Base-by-base conservation (phyloP, 2,888 invertebrate genomes). In the Melieria picta region DNA sequence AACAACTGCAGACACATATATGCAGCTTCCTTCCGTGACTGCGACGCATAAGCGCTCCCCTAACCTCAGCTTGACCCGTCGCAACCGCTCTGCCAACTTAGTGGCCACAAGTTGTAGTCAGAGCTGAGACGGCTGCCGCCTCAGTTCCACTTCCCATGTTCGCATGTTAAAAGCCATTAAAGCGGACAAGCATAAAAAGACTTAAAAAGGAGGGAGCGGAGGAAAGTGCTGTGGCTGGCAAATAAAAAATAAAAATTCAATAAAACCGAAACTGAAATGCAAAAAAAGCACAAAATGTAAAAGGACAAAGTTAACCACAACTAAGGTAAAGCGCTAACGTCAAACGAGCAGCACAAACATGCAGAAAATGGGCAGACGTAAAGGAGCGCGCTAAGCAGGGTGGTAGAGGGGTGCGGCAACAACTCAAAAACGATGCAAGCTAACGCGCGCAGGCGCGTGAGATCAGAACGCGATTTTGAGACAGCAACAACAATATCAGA, bases 381-480 rank as follows among this genome's bases (percentile, higher is more conserved):
- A 10, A 70, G 57, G 13, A 56, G 30, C 30, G 30, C 30, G 30
- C 30, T 2, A 30, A 30, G 30, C 30, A 30, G 30, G 30, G 2
- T 30, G 30, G 30, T 30, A 2, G 30, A 30, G 30, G 30, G 30
- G 30, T 30, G 30, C 30, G 30, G 30, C 30, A 30, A 30, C 30
- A 30, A 30, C 30, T 30, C 30, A 58, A 58, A 30, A 16, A 76
- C 76, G 72, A 75, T 68, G 68, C 77, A 76, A 72, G 74, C 74
- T 76, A 72, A 76, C 72, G 74, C 30, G 30, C 73, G 72, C 78
- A 78, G 77, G 82, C 81, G 81, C 81, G 82, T 82, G 81, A 81
- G 81, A 81, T 82, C 79, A 77, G 79, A 80, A 80, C 81, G 79
- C 80, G 80, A 81, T 82, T 82, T 81, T 79, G 13, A 68, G 65